Base-by-base conservation (phyloP, 2,888 invertebrate species). In the Chrysodeixis includens region DNA sequence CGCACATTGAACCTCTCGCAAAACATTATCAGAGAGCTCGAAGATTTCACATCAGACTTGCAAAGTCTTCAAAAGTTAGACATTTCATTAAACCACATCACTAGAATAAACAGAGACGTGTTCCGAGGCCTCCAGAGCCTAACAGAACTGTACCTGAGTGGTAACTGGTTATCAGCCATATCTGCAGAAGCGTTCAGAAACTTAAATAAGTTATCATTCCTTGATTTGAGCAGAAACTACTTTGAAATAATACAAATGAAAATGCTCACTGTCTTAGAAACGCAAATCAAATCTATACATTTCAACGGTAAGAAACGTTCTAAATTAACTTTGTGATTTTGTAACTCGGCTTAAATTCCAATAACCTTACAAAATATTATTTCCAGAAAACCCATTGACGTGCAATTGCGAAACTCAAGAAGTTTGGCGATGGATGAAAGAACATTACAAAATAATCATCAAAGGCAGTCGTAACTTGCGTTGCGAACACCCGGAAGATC, bases 331-430 rank as follows among this genome's bases (percentile, higher is more conserved):
- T 49, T 53, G 40, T 55, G 16, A 32, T 52, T 8, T 32, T 44
- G 44, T 55, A 56, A 49, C 0, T 9, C 22, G 3, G 9, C 55
- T 46, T 54, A 5, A 55, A 46, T 49, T 60, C 14, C 18, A 66
- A 52, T 61, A 57, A 32, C 54, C 32, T 62, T 46, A 56, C 6
- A 52, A 53, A 62, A 49, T 66, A 52, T 60, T 71, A 20, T 51
- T 90, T 89, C 56, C 96, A 98, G 98, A 98, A 87, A 99, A 99
- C 92, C 98, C 99, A 53, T 95, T 99, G 81, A 97, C 97, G 74
- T 99, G 99, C 92, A 97, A 97, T 86, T 99, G 99, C 90, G 98
- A 98, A 88, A 97, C 98, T 68, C 97, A 98, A 92, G 98, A 98
- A 88, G 96, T 98, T 56, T 98, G 99, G 98, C 97, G 97, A 93